Percentiles rank a stretch among this genome's conserved stretches.
phyloP scores from a whole-genome alignment of 2,113 vertebrate species.

The Eulemur macaco region DNA sequence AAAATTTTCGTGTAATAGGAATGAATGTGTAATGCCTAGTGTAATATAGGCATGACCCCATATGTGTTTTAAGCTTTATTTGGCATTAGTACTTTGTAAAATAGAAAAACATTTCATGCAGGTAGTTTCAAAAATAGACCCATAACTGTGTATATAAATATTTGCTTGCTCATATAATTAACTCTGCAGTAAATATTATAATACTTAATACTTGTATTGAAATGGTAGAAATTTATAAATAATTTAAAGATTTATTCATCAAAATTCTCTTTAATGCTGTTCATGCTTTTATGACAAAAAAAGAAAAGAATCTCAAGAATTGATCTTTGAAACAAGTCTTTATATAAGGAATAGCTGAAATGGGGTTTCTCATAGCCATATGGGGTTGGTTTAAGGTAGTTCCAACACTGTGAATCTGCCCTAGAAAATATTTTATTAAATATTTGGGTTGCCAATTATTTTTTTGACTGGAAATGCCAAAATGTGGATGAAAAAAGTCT shows the following conservation, averaged over 20 bases:
- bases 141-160: not conserved
- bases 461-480: not conserved
- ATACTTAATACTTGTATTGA: not conserved
- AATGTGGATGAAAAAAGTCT: not conserved
- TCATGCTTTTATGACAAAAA: not conserved
- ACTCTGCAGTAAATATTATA: not conserved
- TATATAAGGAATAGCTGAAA: not conserved
- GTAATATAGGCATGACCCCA: not conserved
- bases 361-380: not conserved
- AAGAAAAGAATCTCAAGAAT: not conserved
- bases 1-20: not conserved
- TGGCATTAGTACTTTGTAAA: slow-evolving; percentile 3
- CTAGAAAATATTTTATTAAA: slow-evolving; percentile 26
- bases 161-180: not conserved
- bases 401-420: not conserved
- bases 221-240: not conserved
- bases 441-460: not conserved
- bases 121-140: not conserved
- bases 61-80: not conserved
- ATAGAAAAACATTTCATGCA: not conserved
- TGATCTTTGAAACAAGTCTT: not conserved
- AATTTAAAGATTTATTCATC: not conserved
- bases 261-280: not conserved
- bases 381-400: slow-evolving; percentile 22
- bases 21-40: slow-evolving; percentile 3